These are phyloP conservation scores for Noturus placidus DNA, from an alignment of 2,113 vertebrate genomes.

Conservation along the genomic window DNA sequence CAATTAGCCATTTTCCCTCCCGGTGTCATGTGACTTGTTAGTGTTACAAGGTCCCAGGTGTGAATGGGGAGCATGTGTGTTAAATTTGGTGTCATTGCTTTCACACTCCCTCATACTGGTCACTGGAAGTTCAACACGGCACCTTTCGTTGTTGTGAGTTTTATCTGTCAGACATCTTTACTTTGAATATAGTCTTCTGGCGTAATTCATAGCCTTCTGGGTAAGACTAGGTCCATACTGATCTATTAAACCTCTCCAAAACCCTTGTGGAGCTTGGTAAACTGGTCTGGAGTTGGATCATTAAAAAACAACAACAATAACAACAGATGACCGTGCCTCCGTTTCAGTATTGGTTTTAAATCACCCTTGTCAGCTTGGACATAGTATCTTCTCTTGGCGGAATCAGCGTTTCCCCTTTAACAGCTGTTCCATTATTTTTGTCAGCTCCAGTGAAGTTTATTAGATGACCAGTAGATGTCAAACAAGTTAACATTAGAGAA, in stretches of 20 bases:
- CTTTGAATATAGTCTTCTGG: not conserved
- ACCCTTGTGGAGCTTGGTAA: not conserved
- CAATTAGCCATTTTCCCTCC: too few relatives aligned
- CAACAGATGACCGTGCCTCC: not conserved
- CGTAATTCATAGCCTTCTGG: not conserved
- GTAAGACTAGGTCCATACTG: not conserved
- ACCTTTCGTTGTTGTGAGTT: not conserved
- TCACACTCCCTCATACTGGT: too few relatives aligned
- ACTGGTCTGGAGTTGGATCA: not conserved
- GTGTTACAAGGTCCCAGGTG: too few relatives aligned
- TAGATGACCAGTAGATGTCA: not conserved
- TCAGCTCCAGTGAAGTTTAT: not conserved
- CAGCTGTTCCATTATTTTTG: not conserved
- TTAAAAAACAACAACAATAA: not conserved
- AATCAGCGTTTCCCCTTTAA: not conserved
- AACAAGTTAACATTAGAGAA: not conserved
- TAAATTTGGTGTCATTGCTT: too few relatives aligned
- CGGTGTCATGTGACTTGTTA: too few relatives aligned
- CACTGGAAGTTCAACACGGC: too few relatives aligned
- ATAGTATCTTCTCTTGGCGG: not conserved
- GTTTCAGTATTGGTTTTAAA: not conserved
- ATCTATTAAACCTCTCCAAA: not conserved
- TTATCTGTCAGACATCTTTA: not conserved
- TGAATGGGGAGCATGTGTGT: too few relatives aligned
- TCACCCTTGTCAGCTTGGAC: not conserved